Percentiles rank a stretch among this genome's conserved stretches.
phyloP scores from a whole-genome alignment of 2,113 vertebrate genomes.

The Nannospalax galili region DNA sequence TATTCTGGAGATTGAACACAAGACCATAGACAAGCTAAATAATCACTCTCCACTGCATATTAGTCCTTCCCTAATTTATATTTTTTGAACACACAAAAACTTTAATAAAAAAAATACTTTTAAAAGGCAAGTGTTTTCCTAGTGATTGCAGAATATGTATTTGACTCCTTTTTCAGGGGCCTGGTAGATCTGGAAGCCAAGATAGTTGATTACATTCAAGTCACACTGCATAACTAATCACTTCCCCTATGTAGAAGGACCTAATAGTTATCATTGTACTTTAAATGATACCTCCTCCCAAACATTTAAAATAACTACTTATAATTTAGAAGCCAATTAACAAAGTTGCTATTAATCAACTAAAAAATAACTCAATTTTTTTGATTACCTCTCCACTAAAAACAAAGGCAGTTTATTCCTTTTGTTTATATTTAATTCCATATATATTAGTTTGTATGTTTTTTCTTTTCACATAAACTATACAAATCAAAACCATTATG shows the following conservation, averaged over 20 bases:
- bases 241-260: rapidly evolving
- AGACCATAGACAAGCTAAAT: too few species aligned
- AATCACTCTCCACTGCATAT: not conserved
- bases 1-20: not conserved
- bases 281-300: not conserved
- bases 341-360: not conserved
- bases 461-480: not conserved
- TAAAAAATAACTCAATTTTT: not conserved
- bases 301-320: not conserved
- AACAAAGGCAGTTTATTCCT: not conserved
- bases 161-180: not conserved
- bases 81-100: not conserved
- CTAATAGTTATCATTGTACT: not conserved
- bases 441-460: not conserved
- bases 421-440: not conserved
- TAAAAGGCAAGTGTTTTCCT: not conserved
- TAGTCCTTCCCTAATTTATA: not conserved
- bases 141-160: not conserved
- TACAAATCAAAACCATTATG: not conserved
- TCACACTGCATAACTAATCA: not conserved
- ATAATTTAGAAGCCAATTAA: not conserved
- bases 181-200: not conserved
- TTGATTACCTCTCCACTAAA: not conserved
- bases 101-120: not conserved
- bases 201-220: not conserved